Evolutionary conservation across 2,797 vertebrate species (phyloP).

Genomic region (Anguilla pacifica): DNA sequence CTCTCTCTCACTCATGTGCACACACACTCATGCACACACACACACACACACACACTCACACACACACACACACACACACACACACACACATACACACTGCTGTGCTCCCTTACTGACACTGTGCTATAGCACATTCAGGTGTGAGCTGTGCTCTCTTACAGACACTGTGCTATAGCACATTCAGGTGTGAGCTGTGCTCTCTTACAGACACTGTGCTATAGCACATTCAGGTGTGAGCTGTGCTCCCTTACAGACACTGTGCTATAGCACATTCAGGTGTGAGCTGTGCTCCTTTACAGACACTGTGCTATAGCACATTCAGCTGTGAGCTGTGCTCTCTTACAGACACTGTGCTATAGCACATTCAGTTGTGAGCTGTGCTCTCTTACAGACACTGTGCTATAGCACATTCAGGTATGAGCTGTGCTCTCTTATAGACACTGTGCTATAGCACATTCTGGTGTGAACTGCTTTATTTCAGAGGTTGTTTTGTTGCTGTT

Average conservation of each 20-base stretch:
- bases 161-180: not conserved
- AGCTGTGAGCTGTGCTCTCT: not conserved
- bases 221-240: not conserved
- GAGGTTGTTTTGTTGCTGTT: slow-evolving; percentile 20
- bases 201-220: not conserved
- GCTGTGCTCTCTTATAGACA: not conserved
- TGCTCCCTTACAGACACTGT: not conserved
- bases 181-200: not conserved
- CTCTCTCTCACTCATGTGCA: not conserved
- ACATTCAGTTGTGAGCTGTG: not conserved
- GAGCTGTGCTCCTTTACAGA: not conserved
- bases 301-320: not conserved
- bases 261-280: not conserved
- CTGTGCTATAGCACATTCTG: not conserved
- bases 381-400: not conserved
- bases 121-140: not conserved
- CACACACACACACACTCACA: not conserved
- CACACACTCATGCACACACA: not conserved
- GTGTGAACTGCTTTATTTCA: not conserved
- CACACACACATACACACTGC: not conserved
- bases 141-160: not conserved
- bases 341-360: not conserved
- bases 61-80: not conserved
- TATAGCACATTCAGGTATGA: not conserved
- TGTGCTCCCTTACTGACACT: not conserved